Base-by-base conservation (phyloP, 2,888 invertebrate genomes). In the Temnothorax unifasciatus region DNA sequence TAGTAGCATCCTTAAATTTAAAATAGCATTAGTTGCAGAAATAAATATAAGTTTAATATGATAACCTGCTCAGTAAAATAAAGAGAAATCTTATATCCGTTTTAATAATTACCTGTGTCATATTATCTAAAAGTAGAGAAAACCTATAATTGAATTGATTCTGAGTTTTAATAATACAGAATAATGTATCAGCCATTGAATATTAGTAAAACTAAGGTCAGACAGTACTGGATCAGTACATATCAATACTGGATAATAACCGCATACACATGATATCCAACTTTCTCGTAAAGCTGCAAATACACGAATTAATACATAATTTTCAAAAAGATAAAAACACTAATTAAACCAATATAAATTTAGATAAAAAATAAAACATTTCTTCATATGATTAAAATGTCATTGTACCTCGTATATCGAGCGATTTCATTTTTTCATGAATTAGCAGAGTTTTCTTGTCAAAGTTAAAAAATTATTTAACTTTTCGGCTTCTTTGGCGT, bases 101-200 rank as follows among this genome's bases (percentile, higher is more conserved):
- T 47, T 73, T 59, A 63, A 15, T 44, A 9, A 38, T 59, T 92
- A 94, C 94, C 88, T 89, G 87, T 85, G 89, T 85, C 61, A 97
- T 97, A 91, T 96, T 96, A 87, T 97, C 96, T 82, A 96, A 96
- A 61, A 97, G 95, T 34, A 96, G 96, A 0, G 96, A 96, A 92
- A 97, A 97, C 84, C 98, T 95, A 91, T 96, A 96, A 66, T 96
- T 96, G 93, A 98, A 98, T 92, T 96, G 95, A 0, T 92, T 69
- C 97, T 96, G 94, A 97, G 97, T 0, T 96, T 95, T 41, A 92
- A 92, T 0, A 97, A 97, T 88, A 98, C 93, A 2, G 97, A 94
- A 94, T 96, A 98, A 93, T 98, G 97, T 21, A 98, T 95, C 44
- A 98, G 94, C 90, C 96, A 95, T 73, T 96, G 95, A 0, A 97